Conservation (phyloP, 1,140 invertebrate species). For the Bombus consobrinus region DNA sequence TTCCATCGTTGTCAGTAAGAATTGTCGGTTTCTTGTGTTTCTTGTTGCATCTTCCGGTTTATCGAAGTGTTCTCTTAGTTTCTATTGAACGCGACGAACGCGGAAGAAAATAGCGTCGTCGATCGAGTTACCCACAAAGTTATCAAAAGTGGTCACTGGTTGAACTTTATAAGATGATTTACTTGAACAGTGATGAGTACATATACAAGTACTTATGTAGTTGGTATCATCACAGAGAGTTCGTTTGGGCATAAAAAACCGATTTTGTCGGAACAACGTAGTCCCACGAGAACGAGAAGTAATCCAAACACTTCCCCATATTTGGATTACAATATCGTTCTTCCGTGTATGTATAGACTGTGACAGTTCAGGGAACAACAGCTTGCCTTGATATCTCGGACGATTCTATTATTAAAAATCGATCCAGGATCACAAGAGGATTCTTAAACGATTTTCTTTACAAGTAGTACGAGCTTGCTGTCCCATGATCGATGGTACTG, state of each 20-base stretch:
- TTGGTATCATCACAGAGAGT: not conserved
- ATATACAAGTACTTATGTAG: not conserved
- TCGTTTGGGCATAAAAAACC: not conserved
- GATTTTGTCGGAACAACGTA: not conserved
- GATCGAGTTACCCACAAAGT: not conserved
- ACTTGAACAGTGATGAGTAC: not conserved
- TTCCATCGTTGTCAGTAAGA: conserved; percentile 35
- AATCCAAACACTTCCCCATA: conserved; percentile 71
- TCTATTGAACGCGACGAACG: not conserved
- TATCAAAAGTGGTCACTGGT: conserved; percentile 28
- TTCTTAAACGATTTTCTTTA: too few relatives aligned
- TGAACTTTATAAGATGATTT: not conserved
- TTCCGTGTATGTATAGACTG: not conserved
- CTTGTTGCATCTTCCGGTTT: not conserved
- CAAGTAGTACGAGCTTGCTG: not conserved
- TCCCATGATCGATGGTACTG: not conserved
- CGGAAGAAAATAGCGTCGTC: not conserved
- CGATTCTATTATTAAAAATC: conserved; percentile 7
- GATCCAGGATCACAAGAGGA: not conserved
- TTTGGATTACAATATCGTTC: conserved; percentile 59
- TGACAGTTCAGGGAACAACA: not conserved
- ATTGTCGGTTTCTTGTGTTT: conserved; percentile 10
- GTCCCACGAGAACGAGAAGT: conserved; percentile 28
- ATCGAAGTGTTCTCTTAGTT: not conserved
- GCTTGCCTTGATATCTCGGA: not conserved